phyloP scores from a whole-genome alignment of 2,888 invertebrate species.

The Parnassius smintheus region DNA sequence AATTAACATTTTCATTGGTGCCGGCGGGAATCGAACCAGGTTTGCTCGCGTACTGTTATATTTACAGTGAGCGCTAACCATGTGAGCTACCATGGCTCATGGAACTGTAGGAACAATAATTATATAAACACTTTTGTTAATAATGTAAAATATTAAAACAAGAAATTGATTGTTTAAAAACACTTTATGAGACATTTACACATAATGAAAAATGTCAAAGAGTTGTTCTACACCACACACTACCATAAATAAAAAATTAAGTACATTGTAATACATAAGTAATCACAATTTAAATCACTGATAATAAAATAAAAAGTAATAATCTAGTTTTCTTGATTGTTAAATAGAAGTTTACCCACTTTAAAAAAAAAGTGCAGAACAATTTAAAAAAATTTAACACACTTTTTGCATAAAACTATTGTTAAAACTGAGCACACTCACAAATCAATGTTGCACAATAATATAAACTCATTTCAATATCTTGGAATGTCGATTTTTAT shows the following conservation, averaged over 20 bases:
- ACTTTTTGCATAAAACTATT: slow-evolving; percentile 13
- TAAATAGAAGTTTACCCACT: not conserved
- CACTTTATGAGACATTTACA: slow-evolving; percentile 13
- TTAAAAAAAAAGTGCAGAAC: not conserved
- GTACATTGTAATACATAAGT: slow-evolving; percentile 18
- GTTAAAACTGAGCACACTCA: not conserved
- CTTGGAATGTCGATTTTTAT: slow-evolving; percentile 20
- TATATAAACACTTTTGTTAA: not conserved
- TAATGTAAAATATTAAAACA: not conserved
- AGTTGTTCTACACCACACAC: slow-evolving; percentile 3
- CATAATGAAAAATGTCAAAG: slow-evolving; percentile 7
- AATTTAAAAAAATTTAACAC: not conserved
- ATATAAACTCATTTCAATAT: slow-evolving; percentile 8
- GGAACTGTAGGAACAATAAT: slow-evolving; percentile 1
- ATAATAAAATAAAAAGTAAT: slow-evolving; percentile 6
- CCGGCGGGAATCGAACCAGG: too few species aligned
- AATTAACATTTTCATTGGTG: too few species aligned
- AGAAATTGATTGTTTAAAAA: slow-evolving; percentile 7
- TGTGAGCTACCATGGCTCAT: too few species aligned
- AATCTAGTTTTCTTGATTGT: too few species aligned
- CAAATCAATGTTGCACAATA: not conserved
- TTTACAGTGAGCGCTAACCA: too few species aligned
- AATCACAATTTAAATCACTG: slow-evolving; percentile 9
- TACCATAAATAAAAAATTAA: slow-evolving; percentile 22
- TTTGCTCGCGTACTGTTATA: too few species aligned